Evolutionary conservation across 2,888 invertebrate genomes (phyloP), one percentile per base, ranked within the genome.

Genomic region (Keiferia lycopersicella): DNA sequence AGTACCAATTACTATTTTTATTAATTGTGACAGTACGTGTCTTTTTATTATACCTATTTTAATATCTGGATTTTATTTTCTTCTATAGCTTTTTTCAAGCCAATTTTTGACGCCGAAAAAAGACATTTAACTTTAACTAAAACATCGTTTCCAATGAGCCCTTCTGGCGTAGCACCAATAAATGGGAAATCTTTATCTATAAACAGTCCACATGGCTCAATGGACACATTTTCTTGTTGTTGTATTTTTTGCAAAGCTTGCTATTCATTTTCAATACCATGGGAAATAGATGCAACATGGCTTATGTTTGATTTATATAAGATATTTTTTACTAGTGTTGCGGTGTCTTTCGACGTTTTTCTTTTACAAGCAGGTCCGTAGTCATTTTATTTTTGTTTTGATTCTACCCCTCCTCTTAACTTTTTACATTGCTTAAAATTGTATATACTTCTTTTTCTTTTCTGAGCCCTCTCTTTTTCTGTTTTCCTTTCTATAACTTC

Each of bases 121-220:
- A 67, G 67, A 51, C 67, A 69, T 39, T 69, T 69, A 11, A 69
- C 53, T 64, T 69, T 65, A 8, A 66, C 64, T n/a, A 69, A 50
- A 7, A 16, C 62, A 20, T 66, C 63, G 4, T 64, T 48, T 2
- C 22, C 50, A n/a, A 66, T 16, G 10, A 67, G 1, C 20, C 70
- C 71, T 39, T 70, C 68, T 2, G 71, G 69, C 2, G 65, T 63
- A 16, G 70, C 67, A 7, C 63, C 68, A 7, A 71, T n/a, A 62
- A 64, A 71, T 0, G 62, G 62, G 2, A 50, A 51, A 18, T 65
- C 30, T 11, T 48, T 11, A 38, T 71, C 68, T 4, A 69, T 60
- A 48, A 67, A 69, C 2, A 71, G 26, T 0, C 69, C 69, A 45
- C 70, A 70, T 0, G 56, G 57, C 8, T 58, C 34, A 59, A 70